Conservation (phyloP, 2,797 vertebrate species). For the Eidolon dupreanum region DNA sequence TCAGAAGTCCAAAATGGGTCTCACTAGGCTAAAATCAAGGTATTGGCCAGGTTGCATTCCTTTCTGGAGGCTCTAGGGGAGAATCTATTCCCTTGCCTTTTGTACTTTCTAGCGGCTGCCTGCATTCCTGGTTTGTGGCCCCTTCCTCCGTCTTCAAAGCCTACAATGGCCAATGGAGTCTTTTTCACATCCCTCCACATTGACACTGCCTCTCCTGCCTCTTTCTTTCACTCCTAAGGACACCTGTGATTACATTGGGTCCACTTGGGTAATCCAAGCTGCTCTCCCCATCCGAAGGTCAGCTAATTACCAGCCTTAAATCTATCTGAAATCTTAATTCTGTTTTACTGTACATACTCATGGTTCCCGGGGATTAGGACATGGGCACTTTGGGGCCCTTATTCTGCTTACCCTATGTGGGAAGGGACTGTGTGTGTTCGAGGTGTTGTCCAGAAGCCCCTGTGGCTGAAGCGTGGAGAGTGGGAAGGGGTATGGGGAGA, state of each 20-base stretch:
- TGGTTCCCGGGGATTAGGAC: not conserved
- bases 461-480: not conserved
- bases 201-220: not conserved
- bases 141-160: not conserved
- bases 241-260: not conserved
- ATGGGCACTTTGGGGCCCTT: not conserved
- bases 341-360: not conserved
- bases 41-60: not conserved
- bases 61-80: not conserved
- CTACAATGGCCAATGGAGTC: not conserved
- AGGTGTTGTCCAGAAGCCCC: not conserved
- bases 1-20: not conserved
- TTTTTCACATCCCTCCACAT: not conserved
- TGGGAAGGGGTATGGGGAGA: not conserved
- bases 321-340: not conserved
- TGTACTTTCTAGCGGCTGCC: not conserved
- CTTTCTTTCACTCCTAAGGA: not conserved
- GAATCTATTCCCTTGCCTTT: not conserved
- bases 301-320: not conserved
- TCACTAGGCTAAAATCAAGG: not conserved
- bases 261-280: not conserved
- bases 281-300: not conserved
- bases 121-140: not conserved
- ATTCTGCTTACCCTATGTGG: not conserved
- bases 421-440: not conserved